These are phyloP conservation scores for Actinostola sp. DNA, from an alignment of 92 coral and sea anemone species.

Conservation along the genomic window DNA sequence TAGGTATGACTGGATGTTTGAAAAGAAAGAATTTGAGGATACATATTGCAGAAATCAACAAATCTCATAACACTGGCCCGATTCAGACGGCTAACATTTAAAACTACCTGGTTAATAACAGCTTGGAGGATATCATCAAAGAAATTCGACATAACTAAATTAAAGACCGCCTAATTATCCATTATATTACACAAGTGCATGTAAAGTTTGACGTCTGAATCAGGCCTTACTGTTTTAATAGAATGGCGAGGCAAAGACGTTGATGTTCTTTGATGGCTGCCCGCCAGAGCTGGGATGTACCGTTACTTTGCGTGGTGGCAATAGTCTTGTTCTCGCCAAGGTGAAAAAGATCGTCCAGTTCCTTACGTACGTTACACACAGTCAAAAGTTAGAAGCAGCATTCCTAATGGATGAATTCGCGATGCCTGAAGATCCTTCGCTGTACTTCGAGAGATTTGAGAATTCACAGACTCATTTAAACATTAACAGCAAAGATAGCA, in stretches of 20 bases:
- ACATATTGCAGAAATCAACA: no score
- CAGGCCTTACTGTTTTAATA: neutral
- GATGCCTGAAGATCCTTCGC: conserved; percentile 67
- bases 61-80: no score
- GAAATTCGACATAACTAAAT: no score
- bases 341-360: conserved; percentile 83
- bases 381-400: conserved; percentile 77
- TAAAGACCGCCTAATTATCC: no score
- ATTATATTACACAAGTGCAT: no score
- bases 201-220: neutral
- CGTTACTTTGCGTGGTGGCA: conserved; percentile 86
- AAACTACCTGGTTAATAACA: no score
- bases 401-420: conserved; percentile 97
- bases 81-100: no score
- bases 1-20: no score
- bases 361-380: conserved; percentile 82
- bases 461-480: neutral
- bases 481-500: conserved; percentile 5
- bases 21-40: no score
- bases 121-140: no score
- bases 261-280: conserved; percentile 94
- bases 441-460: neutral
- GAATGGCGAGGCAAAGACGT: conserved; percentile 90
- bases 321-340: conserved; percentile 75
- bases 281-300: conserved; percentile 90